A percentile compares a stretch with the other conserved stretches of the same genome.
Conservation (phyloP, 2,113 vertebrate species). For the Camelus dromedarius region DNA sequence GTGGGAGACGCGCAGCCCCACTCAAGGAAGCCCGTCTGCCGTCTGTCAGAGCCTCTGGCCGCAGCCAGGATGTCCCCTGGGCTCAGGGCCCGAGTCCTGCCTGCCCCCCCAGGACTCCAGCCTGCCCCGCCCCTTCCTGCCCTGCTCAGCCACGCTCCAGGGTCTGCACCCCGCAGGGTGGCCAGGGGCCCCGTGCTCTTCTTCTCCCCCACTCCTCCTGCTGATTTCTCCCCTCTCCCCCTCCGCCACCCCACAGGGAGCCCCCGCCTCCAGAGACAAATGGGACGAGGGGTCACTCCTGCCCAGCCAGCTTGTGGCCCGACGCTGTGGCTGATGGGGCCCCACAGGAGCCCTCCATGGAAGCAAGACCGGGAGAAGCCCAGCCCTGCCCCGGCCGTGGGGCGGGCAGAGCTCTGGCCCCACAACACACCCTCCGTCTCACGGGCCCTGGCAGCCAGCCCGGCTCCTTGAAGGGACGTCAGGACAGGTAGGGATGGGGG, state of each 20-base stretch:
- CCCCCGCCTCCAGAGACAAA: not conserved
- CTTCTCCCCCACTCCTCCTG: not conserved
- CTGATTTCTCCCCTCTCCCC: too few relatives aligned
- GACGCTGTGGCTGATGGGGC: not conserved
- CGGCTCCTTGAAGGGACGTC: not conserved
- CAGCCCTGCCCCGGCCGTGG: not conserved
- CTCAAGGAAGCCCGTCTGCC: not conserved
- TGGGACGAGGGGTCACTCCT: not conserved
- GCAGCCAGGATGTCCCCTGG: not conserved
- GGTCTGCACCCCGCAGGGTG: not conserved
- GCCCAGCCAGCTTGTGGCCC: not conserved
- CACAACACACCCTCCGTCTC: too few relatives aligned
- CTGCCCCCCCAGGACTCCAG: rapidly evolving
- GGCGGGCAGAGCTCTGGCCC: too few relatives aligned
- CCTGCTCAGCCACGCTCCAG: not conserved
- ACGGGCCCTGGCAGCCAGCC: too few relatives aligned
- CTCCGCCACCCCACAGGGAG: not conserved
- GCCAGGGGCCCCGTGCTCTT: rapidly evolving
- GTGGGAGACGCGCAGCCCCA: not conserved
- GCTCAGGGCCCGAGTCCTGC: not conserved
- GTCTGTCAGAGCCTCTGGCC: not conserved
- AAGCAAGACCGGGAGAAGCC: not conserved
- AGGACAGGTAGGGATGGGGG: too few relatives aligned
- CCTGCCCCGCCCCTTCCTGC: not conserved
- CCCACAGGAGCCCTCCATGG: not conserved